These are phyloP conservation scores for Sinodicranocentrus sp. DNA, from an alignment of 2,888 invertebrate genomes.

Conservation along the genomic window DNA sequence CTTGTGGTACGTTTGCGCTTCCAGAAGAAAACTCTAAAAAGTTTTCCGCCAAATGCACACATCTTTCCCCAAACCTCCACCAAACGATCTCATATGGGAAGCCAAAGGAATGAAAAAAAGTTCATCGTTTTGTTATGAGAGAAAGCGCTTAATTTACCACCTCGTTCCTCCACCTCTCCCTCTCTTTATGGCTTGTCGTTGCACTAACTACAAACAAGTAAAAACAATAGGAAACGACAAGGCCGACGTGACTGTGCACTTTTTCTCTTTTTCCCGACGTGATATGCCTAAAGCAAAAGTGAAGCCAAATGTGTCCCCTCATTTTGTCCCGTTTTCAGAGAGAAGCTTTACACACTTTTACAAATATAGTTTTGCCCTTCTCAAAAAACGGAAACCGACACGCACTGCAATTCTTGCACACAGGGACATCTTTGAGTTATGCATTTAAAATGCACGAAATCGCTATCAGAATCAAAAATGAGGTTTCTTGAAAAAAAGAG, in stretches of 20 bases:
- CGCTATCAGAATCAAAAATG: not conserved
- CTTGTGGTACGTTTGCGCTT: too few relatives aligned
- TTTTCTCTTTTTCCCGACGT: constrained; percentile 63
- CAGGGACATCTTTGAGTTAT: not conserved
- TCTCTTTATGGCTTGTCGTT: constrained; percentile 50
- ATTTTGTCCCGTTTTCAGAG: constrained; percentile 20
- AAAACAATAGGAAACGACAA: constrained; percentile 46
- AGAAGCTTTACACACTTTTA: too few relatives aligned
- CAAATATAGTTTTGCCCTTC: not conserved
- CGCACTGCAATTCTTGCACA: constrained; percentile 21
- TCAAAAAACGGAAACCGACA: constrained; percentile 24
- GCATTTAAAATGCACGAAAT: constrained; percentile 7
- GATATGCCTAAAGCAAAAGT: constrained; percentile 47
- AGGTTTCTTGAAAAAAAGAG: too few relatives aligned
- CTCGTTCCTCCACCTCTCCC: constrained; percentile 30
- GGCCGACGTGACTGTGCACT: constrained; percentile 68
- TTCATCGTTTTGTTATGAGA: constrained; percentile 45
- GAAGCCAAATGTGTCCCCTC: constrained; percentile 53
- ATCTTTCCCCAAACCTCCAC: too few relatives aligned
- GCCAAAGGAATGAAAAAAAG: constrained; percentile 13
- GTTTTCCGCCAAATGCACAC: too few relatives aligned
- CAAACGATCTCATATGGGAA: not conserved
- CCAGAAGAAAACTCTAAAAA: too few relatives aligned
- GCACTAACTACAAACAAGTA: constrained; percentile 58
- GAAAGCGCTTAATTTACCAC: constrained; percentile 63